Evolutionary conservation across 2,888 invertebrate genomes (phyloP), one percentile per base, ranked within the genome.

Genomic region (Drosophila ezoana): DNA sequence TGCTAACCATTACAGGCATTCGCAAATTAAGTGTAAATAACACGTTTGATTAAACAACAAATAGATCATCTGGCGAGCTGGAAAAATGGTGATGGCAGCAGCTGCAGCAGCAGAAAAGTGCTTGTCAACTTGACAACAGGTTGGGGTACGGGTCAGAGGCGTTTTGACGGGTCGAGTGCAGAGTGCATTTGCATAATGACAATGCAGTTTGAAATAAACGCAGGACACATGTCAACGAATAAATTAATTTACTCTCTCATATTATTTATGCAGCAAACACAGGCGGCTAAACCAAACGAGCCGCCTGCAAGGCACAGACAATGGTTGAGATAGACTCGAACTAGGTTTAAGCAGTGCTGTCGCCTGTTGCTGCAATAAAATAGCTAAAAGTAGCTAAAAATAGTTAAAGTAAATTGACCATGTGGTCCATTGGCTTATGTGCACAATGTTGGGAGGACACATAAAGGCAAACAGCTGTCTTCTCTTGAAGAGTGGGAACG

Each of bases 211-310:
- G 79, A 71, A 80, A 79, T 81, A 81, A 81, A 87, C 87, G 72
- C 72, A 69, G 84, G 81, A 86, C 82, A 89, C 91, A 91, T 91
- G 91, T 83, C 90, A 87, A 79, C 90, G 91, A 91, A 91, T 91
- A 91, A 91, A 91, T 91, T 91, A 91, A 91, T 90, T 91, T 90
- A 89, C 90, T 89, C 89, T 81, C 87, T 77, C 85, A 89, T 84
- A 86, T 90, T 89, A 84, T 88, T 84, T 88, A 82, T 85, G 82
- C 82, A 82, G 72, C 74, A 81, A 84, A 28, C 28, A 81, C 77
- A 79, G 60, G 70, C 59, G 44, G 67, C 37, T 56, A 73, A 48
- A 43, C n/a, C 41, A 35, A 38, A 74, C 41, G 40, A 18, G 28
- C 28, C 28, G 28, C 28, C 28, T 28, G 28, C 28, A 28, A 28